Base-by-base conservation (phyloP, 2,888 invertebrate species). In the Bembecia ichneumoniformis region DNA sequence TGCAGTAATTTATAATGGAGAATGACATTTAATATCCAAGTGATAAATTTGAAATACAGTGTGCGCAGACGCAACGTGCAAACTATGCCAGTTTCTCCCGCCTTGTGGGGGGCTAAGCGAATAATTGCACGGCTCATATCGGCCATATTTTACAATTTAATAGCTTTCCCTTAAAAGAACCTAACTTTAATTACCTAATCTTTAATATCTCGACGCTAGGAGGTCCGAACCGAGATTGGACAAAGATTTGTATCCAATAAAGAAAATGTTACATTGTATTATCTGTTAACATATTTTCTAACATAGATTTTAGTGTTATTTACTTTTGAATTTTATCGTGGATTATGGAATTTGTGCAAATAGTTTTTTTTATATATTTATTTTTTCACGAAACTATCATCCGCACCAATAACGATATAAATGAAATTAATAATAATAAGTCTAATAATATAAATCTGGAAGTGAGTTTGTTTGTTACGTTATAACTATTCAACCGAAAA, bases 111-210 rank as follows among this genome's bases (percentile, higher is more conserved):
- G 81, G 77, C 61, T 68, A 64, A 68, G 65, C 69, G 72, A 74
- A 74, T 73, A 63, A 70, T 67, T 63, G 70, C 63, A 57, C 60
- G 58, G 57, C 58, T 56, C 52, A 55, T 59, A 59, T 56, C 53
- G 59, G 54, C 68, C 64, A 74, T 80, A 75, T 74, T 72, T 78
- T 74, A 76, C 56, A 55, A 60, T 73, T 78, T 81, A 82, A 79
- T 77, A 72, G 72, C 68, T 60, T 66, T 7, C 74, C 82, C 78
- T 79, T 82, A 79, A 81, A 80, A 71, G 78, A 77, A 68, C 72
- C 61, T 70, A 65, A 66, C 68, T 77, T 80, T 83, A 83, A 83
- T 83, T 76, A 68, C 71, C 74, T 74, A 76, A 82, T 78, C 71
- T 73, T 72, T 73, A 74, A 74, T 63, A 62, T 67, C 68, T 59